Conservation (phyloP, 1,140 invertebrate genomes). For the Hermetia illucens region DNA sequence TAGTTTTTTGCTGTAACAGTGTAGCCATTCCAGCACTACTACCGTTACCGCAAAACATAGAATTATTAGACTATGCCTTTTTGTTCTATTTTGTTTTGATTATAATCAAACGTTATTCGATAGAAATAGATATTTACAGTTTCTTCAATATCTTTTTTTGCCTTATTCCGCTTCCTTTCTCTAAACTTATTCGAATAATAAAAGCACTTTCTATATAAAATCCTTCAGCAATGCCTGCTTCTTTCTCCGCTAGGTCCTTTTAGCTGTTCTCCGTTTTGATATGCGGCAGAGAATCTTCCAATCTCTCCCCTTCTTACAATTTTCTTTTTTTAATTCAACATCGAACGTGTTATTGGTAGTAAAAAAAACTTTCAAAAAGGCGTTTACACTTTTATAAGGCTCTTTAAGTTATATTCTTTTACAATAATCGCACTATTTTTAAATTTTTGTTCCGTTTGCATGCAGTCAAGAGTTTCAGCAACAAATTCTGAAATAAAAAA, state of each 20-base stretch:
- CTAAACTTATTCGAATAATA: too few relatives aligned
- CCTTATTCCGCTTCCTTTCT: neutral
- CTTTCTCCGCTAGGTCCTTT: too few relatives aligned
- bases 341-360: neutral
- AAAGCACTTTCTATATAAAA: too few relatives aligned
- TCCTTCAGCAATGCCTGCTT: too few relatives aligned
- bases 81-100: conserved; percentile 5
- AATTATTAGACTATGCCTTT: neutral
- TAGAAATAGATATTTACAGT: conserved; percentile 1
- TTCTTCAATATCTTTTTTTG: neutral
- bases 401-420: neutral
- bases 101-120: neutral
- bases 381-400: neutral
- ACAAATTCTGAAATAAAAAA: too few relatives aligned
- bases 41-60: conserved; percentile 4
- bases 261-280: too few relatives aligned
- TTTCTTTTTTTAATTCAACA: neutral
- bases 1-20: conserved; percentile 31
- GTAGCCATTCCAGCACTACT: conserved; percentile 12
- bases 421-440: too few relatives aligned
- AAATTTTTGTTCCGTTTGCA: too few relatives aligned
- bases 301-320: neutral
- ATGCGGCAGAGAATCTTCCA: too few relatives aligned
- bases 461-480: too few relatives aligned
- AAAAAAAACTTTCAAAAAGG: conserved; percentile 1